Evolutionary conservation across 53 echinoderm and acorn worm species (phyloP).

Genomic region (Temnopleurus reevesii): DNA sequence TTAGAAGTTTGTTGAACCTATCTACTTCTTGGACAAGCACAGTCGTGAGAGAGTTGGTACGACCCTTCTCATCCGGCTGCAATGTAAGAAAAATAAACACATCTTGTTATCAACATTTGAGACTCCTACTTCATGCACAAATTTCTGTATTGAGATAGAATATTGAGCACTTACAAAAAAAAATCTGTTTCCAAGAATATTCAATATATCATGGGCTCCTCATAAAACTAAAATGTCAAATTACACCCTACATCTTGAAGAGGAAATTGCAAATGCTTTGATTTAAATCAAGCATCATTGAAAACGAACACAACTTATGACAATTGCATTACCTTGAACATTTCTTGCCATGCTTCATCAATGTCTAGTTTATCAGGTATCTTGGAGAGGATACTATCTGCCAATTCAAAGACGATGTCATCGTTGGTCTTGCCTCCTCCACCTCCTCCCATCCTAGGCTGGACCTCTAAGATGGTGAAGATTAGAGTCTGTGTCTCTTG

Average conservation of each 20-base stretch:
- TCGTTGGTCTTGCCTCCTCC: conserved; percentile 95
- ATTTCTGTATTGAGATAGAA: too few species aligned
- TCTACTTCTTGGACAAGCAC: conserved; percentile 96
- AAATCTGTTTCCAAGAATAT: too few species aligned
- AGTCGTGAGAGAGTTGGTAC: conserved; percentile 94
- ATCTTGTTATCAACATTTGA: not conserved
- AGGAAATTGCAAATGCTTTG: too few species aligned
- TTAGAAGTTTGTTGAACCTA: conserved; percentile 89
- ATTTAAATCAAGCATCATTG: too few species aligned
- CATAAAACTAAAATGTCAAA: too few species aligned
- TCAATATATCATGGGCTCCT: too few species aligned
- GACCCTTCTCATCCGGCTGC: conserved; percentile 90
- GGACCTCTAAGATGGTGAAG: conserved; percentile 93
- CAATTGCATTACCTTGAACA: conserved; percentile 83
- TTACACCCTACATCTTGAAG: too few species aligned
- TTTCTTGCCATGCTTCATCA: conserved; percentile 88
- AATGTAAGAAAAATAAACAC: conserved; percentile 58
- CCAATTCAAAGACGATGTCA: conserved; percentile 96
- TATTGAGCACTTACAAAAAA: too few species aligned
- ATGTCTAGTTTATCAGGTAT: conserved; percentile 92
- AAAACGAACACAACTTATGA: not conserved
- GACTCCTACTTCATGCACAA: too few species aligned
- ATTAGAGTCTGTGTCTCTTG: conserved; percentile 97
- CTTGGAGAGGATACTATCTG: conserved; percentile 85
- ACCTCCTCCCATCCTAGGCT: conserved; percentile 86